These are phyloP conservation scores for Solen grandis DNA, from an alignment of 1,140 invertebrate species.

Conservation along the genomic window DNA sequence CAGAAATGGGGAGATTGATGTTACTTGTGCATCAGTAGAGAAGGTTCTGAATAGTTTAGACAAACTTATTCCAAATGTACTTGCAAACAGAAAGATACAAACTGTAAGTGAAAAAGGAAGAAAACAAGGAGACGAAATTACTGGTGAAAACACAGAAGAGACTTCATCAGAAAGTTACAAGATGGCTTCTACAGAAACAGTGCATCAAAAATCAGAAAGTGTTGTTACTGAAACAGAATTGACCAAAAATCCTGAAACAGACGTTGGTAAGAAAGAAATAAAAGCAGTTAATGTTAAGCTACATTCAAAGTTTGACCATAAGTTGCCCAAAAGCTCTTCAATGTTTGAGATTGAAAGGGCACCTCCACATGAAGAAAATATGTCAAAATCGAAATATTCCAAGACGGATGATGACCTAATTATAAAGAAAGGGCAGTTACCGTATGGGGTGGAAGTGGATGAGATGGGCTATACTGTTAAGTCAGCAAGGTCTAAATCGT, in stretches of 20 bases:
- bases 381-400: slow-evolving; percentile 4
- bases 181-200: neutral
- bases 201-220: neutral
- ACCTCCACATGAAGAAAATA: neutral
- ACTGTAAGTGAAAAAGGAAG: neutral
- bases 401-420: slow-evolving; percentile 7
- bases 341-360: neutral
- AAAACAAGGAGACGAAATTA: neutral
- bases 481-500: slow-evolving; percentile 23
- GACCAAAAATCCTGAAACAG: neutral
- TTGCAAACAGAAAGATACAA: neutral
- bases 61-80: neutral
- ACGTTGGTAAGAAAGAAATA: neutral
- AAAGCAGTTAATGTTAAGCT: neutral
- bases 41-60: neutral
- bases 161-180: neutral
- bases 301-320: neutral
- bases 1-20: neutral
- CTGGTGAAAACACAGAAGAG: neutral
- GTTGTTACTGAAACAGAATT: neutral
- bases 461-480: slow-evolving; percentile 5
- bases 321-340: neutral
- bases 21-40: neutral
- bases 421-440: neutral
- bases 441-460: neutral